Percentiles rank a stretch among this genome's conserved stretches.
Evolutionary conservation across 2,797 vertebrate species (phyloP).

Genomic region (Lycodopsis pacificus): DNA sequence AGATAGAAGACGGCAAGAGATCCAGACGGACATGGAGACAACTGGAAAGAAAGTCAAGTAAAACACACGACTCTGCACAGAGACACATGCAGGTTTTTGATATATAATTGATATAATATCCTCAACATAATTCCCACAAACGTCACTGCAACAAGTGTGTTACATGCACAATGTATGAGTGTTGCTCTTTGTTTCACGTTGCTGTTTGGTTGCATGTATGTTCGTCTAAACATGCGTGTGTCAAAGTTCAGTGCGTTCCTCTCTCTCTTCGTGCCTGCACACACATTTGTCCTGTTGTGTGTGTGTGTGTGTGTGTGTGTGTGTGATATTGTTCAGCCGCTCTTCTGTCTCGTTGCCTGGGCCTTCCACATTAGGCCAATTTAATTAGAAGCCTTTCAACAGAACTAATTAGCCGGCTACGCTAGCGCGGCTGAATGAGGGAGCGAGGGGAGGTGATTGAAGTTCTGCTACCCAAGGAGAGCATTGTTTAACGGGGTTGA

Average conservation of each 20-base stretch:
- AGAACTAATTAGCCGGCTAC: slow-evolving; percentile 79
- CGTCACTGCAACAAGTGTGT: background rate
- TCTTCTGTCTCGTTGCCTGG: slow-evolving; percentile 49
- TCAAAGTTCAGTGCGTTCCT: background rate
- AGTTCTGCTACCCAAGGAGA: slow-evolving; percentile 70
- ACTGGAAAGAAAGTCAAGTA: background rate
- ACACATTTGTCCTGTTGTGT: background rate
- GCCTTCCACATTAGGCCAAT: slow-evolving; percentile 77
- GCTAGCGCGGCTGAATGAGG: slow-evolving; percentile 66
- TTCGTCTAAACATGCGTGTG: background rate
- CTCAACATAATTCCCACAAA: background rate
- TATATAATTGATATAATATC: background rate
- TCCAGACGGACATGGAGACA: background rate
- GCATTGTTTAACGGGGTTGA: slow-evolving; percentile 76
- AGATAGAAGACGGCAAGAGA: background rate
- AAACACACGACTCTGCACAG: background rate
- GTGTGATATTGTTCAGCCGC: slow-evolving; percentile 22
- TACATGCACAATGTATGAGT: too few species aligned
- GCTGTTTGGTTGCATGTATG: background rate
- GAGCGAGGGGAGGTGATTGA: slow-evolving; percentile 74
- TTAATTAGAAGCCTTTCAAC: slow-evolving; percentile 83
- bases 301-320: background rate
- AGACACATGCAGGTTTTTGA: background rate
- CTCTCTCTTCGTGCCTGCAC: background rate
- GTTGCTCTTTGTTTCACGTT: background rate